These are phyloP conservation scores for Stictocephala bisonia DNA, from an alignment of 2,888 invertebrate species.

Conservation along the genomic window DNA sequence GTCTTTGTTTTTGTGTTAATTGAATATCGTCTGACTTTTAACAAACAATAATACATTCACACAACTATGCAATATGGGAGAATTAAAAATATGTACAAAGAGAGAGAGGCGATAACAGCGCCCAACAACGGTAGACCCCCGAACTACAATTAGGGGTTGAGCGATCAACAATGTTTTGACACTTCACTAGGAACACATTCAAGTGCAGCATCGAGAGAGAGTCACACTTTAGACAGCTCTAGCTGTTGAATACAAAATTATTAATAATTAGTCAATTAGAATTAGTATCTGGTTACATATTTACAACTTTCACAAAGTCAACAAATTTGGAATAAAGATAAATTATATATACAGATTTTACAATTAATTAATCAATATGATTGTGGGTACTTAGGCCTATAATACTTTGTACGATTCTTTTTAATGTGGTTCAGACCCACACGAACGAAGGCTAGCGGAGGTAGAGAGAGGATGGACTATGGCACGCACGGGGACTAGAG, in stretches of 20 bases:
- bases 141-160: neutral
- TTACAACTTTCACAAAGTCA: slow-evolving; percentile 41
- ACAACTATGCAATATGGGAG: slow-evolving; percentile 52
- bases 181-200: slow-evolving; percentile 30
- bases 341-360: slow-evolving; percentile 40
- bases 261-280: slow-evolving; percentile 55
- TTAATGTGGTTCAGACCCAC: slow-evolving; percentile 62
- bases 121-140: slow-evolving; percentile 19
- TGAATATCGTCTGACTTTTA: slow-evolving; percentile 42
- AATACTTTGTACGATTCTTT: slow-evolving; percentile 65
- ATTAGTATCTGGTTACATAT: slow-evolving; percentile 49
- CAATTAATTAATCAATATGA: slow-evolving; percentile 39
- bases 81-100: slow-evolving; percentile 50
- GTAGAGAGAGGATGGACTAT: slow-evolving; percentile 1
- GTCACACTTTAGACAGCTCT: slow-evolving; percentile 33
- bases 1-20: slow-evolving; percentile 50
- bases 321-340: slow-evolving; percentile 33
- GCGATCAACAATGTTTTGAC: slow-evolving; percentile 26
- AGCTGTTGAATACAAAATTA: slow-evolving; percentile 47
- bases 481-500: slow-evolving; percentile 34
- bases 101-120: slow-evolving; percentile 25
- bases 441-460: slow-evolving; percentile 23
- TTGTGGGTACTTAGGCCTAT: slow-evolving; percentile 63
- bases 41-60: slow-evolving; percentile 55
- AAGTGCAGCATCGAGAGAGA: neutral